A percentile compares a stretch with the other conserved stretches of the same genome.
phyloP scores from a whole-genome alignment of 1,140 invertebrate genomes.

The Brachionus paranguensis region DNA sequence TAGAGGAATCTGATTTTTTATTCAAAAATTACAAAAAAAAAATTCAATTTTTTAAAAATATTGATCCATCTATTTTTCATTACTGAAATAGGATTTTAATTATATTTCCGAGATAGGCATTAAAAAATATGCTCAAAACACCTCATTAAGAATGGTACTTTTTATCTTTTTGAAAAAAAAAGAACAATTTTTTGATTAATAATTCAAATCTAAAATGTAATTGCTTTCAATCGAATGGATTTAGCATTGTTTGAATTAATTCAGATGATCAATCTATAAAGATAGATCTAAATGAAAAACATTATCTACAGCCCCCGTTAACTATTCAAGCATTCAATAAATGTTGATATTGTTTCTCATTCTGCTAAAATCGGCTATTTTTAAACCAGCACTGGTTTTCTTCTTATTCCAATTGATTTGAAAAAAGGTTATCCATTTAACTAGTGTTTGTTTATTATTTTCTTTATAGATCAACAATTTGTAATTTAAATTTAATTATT shows the following conservation, averaged over 20 bases:
- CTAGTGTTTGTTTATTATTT: constrained; percentile 5
- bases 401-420: not conserved
- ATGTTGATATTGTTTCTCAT: not conserved
- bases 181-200: not conserved
- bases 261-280: not conserved
- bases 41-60: too few relatives aligned
- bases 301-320: not conserved
- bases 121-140: too few relatives aligned
- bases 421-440: not conserved
- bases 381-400: not conserved
- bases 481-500: constrained; percentile 34
- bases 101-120: too few relatives aligned
- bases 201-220: not conserved
- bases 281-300: not conserved
- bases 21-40: too few relatives aligned
- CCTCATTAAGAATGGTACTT: too few relatives aligned
- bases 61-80: too few relatives aligned
- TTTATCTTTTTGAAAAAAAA: too few relatives aligned
- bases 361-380: not conserved
- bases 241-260: not conserved
- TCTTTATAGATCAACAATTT: constrained; percentile 22
- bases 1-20: too few relatives aligned
- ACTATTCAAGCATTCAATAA: not conserved
- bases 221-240: not conserved
- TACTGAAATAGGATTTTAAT: too few relatives aligned